phyloP scores from a whole-genome alignment of 2,113 vertebrate species.

The Odontesthes bonariensis region DNA sequence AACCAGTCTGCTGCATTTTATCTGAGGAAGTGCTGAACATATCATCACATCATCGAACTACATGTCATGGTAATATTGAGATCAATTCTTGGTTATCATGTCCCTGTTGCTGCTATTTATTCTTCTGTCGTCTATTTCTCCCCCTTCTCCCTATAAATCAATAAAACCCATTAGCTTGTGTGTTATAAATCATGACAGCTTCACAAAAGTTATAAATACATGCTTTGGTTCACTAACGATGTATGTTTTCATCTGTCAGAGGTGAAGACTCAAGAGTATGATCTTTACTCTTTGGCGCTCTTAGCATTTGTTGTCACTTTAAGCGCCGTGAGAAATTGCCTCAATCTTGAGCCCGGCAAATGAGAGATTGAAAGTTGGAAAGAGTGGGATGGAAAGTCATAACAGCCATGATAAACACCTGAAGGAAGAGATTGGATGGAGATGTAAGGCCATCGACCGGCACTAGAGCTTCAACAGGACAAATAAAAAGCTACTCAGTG shows the following conservation, averaged over 20 bases:
- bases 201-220: slow-evolving; percentile 10
- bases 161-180: neutral
- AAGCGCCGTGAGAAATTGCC: slow-evolving; percentile 18
- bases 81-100: slow-evolving; percentile 7
- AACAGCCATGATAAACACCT: slow-evolving; percentile 52
- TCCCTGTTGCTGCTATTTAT: neutral
- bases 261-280: neutral
- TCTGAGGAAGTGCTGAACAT: neutral
- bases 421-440: slow-evolving; percentile 59
- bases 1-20: slow-evolving; percentile 3
- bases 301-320: neutral
- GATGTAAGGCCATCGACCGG: slow-evolving; percentile 55
- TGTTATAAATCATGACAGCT: slow-evolving; percentile 17
- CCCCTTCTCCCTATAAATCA: neutral
- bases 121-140: neutral
- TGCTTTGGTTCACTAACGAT: slow-evolving; percentile 4
- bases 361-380: slow-evolving; percentile 39
- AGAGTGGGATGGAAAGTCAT: slow-evolving; percentile 33
- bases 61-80: neutral
- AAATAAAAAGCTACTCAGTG: slow-evolving; percentile 52
- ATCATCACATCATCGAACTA: slow-evolving; percentile 15
- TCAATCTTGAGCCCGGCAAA: slow-evolving; percentile 27
- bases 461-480: slow-evolving; percentile 54
- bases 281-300: neutral
- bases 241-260: slow-evolving; percentile 1